A percentile compares a stretch with the other conserved stretches of the same genome.
Evolutionary conservation across 2,888 invertebrate species (phyloP).

Genomic region (Drosophila austrosaltans): DNA sequence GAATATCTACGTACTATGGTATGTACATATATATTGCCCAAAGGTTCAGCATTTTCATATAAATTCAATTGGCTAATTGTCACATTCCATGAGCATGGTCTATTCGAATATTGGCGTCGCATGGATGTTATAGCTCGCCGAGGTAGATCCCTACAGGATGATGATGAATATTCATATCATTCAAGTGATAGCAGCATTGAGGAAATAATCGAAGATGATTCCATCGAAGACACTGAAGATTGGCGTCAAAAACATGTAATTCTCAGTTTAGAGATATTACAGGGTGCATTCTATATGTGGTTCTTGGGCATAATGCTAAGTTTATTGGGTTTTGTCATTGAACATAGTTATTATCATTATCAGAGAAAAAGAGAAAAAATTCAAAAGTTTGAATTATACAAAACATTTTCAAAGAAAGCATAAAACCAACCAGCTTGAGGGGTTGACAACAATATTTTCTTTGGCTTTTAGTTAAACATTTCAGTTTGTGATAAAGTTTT

Average conservation of each 20-base stretch:
- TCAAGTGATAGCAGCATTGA: background rate
- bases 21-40: slow-evolving; percentile 45
- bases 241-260: slow-evolving; percentile 57
- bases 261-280: slow-evolving; percentile 71
- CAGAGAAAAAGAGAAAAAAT: background rate
- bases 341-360: background rate
- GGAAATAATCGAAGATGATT: background rate
- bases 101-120: slow-evolving; percentile 72
- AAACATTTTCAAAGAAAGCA: too few relatives aligned
- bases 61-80: slow-evolving; percentile 32
- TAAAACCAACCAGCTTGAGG: too few relatives aligned
- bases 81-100: slow-evolving; percentile 69
- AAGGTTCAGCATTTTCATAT: background rate
- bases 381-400: too few relatives aligned
- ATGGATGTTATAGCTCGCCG: slow-evolving; percentile 39
- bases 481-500: background rate
- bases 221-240: background rate
- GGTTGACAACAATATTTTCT: too few relatives aligned
- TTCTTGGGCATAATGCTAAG: slow-evolving; percentile 25
- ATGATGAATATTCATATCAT: slow-evolving; percentile 34
- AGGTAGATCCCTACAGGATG: slow-evolving; percentile 46
- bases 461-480: background rate
- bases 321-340: slow-evolving; percentile 10
- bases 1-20: slow-evolving; percentile 72
- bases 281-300: slow-evolving; percentile 58